These are phyloP conservation scores for Chelonus formosanus DNA, from an alignment of 2,888 invertebrate species.

Conservation along the genomic window DNA sequence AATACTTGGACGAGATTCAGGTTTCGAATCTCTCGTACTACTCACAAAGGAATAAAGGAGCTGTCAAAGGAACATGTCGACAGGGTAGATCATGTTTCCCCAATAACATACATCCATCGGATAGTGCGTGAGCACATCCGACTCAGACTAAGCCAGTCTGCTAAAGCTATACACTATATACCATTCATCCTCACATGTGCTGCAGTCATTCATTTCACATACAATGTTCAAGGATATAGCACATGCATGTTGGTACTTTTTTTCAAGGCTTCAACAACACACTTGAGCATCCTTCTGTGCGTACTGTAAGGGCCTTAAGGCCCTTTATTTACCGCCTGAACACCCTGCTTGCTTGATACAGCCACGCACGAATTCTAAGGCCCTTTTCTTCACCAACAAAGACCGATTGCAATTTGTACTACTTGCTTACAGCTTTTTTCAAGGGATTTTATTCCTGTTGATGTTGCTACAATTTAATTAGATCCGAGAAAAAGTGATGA, in stretches of 20 bases:
- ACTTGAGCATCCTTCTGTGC: conserved; percentile 29
- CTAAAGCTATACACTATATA: not conserved
- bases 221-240: no score
- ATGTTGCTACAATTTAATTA: no score
- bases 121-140: conserved; percentile 55
- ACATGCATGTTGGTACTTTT: conserved; percentile 20
- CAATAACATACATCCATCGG: conserved; percentile 56
- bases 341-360: conserved; percentile 59
- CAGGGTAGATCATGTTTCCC: conserved; percentile 54
- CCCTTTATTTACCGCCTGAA: conserved; percentile 55
- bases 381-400: conserved; percentile 45
- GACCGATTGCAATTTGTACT: no score
- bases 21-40: conserved; percentile 42
- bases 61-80: conserved; percentile 39
- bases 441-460: no score
- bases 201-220: not conserved
- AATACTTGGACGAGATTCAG: conserved; percentile 56
- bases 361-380: conserved; percentile 59
- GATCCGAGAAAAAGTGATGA: no score
- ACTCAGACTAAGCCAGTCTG: conserved; percentile 31
- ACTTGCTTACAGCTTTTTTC: no score
- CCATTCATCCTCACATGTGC: not conserved
- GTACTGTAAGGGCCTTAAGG: conserved; percentile 40
- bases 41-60: conserved; percentile 53
- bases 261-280: conserved; percentile 4